Evolutionary conservation across 2,797 vertebrate genomes (phyloP), one percentile per base, ranked within the genome.

Genomic region (Dendrocincla tyrannina): DNA sequence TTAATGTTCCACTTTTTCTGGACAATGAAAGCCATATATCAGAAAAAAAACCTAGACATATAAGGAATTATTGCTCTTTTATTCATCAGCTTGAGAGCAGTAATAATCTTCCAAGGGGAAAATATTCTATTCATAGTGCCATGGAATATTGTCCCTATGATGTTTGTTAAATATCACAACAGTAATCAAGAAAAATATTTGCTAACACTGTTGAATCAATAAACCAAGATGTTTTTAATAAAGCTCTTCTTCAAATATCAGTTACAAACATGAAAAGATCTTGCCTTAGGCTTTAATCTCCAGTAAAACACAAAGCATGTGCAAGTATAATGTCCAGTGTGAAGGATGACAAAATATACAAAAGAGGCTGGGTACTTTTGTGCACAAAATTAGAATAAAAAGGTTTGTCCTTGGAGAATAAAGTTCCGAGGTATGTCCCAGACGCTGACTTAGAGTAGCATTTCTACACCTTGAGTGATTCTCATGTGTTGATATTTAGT

Each of bases 1-100:
- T 94, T 90, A 88, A 94, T 78, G 68, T 93, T 88, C 87, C 28
- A 64, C n/a, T 80, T 92, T 72, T 76, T 41, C 12, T 95, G 87
- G 70, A 76, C 88, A 92, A 59, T 93, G 80, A 79, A 92, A 90
- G 42, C 20, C 22, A 46, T 95, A 70, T 74, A 92, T 93, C 50
- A 88, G 44, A 50, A 88, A 73, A 73, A 63, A 88, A 23, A 5
- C 3, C 46, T 56, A 22, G 28, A 78, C 1, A 0, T 87, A 18
- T 46, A 88, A 81, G 28, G 35, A 79, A 76, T 83, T 80, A 77
- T 44, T 85, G 11, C 56, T 76, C 41, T 66, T 77, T 85, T 88
- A 95, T 85, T 86, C 58, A 62, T 55, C 60, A 81, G 28, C 5
- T 49, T 89, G n/a, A 82, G 14, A 77, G 23, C 1, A 6, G 41